Evolutionary conservation across 2,888 invertebrate species (phyloP), one percentile per base, ranked within the genome.

Genomic region (Nebria salina): DNA sequence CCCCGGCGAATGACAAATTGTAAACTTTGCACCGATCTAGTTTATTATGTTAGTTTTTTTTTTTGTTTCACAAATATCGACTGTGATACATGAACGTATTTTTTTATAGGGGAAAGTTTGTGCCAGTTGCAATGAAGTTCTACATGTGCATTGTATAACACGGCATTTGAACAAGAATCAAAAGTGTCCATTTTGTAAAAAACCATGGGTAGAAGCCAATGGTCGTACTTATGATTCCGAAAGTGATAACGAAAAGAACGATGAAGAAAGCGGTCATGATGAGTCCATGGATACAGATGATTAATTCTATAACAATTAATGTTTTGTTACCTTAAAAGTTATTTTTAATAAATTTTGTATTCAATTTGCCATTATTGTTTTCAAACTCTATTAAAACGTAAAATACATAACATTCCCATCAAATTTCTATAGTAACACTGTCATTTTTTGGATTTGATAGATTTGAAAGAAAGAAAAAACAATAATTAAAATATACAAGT

Each of bases 401-500:
- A 20, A 20, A 20, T 20, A 20, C 20, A 20, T 20, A 20, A 20
- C 20, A 20, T 20, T 1, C 20, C 20, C 20, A 20, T 20, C 20
- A 1, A 20, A 20, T 34, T 34, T 34, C 34, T 34, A 34, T 34
- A 34, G 34, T 5, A 34, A 34, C 34, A 4, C 34, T 34, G 34
- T 34, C 2, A 2, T 34, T 34, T 34, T 34, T 34, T 34, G 34
- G 34, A 34, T 34, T 34, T 34, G 34, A 4, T 5, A 34, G 4
- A 34, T 5, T 34, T 34, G 34, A 34, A 34, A 72, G n/a, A n/a
- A n/a, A n/a, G n/a, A 72, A 34, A 3, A 72, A 72, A 34, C 15
- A 13, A 73, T 66, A 54, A n/a, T 79, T 79, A 79, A 79, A 79
- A 79, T 79, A 79, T 68, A 76, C 74, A 79, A 70, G 70, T 25